Evolutionary conservation across 2,797 vertebrate genomes (phyloP), one percentile per base, ranked within the genome.

Genomic region (Odontamblyopus lacepedii): DNA sequence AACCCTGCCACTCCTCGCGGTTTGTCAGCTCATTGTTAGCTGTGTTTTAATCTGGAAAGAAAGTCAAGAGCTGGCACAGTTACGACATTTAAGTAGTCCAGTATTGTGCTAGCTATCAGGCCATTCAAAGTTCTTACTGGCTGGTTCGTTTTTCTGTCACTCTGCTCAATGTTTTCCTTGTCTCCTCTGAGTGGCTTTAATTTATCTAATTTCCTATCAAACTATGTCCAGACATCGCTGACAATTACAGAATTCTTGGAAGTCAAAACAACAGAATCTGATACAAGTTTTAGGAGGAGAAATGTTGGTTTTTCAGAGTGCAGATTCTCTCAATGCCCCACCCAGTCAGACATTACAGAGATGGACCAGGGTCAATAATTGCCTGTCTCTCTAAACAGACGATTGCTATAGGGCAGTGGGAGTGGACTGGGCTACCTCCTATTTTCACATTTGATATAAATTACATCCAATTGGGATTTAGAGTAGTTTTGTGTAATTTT

Each of bases 21-120:
- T 88, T 90, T 86, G 74, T 84, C 77, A 80, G 78, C 79, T 89
- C 81, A 84, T 88, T 83, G 83, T 82, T 85, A 78, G 69, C 75
- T 72, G 72, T 4, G 62, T 85, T 76, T 84, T 77, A 66, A 73
- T 72, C 69, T 61, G 73, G 76, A 74, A 81, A 15, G 78, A 77
- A 89, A 89, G 85, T 86, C 18, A 70, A 63, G 56, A 73, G 53
- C 75, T 87, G 87, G 81, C 85, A 67, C 75, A 63, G 65, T n/a
- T 60, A 6, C 11, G 7, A 69, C 61, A 80, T 78, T 74, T 70
- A 64, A 75, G 75, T 85, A 83, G 85, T 71, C 48, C 71, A 60
- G 69, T 5, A 6, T 70, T 76, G 66, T 69, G 78, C 61, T 77
- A 83, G 80, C 78, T 60, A 83, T 80, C 78, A 77, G 76, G 30